Percentiles rank a stretch among this genome's conserved stretches.
phyloP scores from a whole-genome alignment of 1,140 invertebrate species.

The Apis laboriosa region DNA sequence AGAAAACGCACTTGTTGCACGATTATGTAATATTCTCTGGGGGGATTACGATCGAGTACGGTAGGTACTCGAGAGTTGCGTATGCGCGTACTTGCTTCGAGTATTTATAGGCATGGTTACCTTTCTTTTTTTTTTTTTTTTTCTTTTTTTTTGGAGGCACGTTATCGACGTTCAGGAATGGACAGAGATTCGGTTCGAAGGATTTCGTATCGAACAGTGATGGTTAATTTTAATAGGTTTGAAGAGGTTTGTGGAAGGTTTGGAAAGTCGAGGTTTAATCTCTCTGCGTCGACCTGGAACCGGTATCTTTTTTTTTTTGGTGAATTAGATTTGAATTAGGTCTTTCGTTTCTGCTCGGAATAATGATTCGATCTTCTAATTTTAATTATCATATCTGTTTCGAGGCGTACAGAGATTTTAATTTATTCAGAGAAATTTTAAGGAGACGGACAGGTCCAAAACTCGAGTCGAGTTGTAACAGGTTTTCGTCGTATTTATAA shows the following conservation, averaged over 20 bases:
- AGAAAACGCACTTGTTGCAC: conserved; percentile 25
- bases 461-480: too few species aligned
- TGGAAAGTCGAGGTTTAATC: not conserved
- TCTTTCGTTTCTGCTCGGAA: too few species aligned
- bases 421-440: too few species aligned
- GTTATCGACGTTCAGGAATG: not conserved
- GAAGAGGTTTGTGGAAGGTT: not conserved
- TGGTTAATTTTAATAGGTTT: not conserved
- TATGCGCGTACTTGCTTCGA: not conserved
- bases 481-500: too few species aligned
- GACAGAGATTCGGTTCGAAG: not conserved
- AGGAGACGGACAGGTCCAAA: too few species aligned
- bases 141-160: not conserved
- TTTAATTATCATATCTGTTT: too few species aligned
- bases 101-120: conserved; percentile 25
- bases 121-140: too few species aligned
- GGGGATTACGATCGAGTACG: conserved; percentile 12
- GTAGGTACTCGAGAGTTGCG: not conserved
- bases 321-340: too few species aligned
- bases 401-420: too few species aligned
- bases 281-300: not conserved
- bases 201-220: not conserved
- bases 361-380: too few species aligned
- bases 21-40: conserved; percentile 23
- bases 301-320: not conserved